A percentile compares a stretch with the other conserved stretches of the same genome.
phyloP scores from a whole-genome alignment of 2,113 vertebrate genomes.

The Scophthalmus maximus region DNA sequence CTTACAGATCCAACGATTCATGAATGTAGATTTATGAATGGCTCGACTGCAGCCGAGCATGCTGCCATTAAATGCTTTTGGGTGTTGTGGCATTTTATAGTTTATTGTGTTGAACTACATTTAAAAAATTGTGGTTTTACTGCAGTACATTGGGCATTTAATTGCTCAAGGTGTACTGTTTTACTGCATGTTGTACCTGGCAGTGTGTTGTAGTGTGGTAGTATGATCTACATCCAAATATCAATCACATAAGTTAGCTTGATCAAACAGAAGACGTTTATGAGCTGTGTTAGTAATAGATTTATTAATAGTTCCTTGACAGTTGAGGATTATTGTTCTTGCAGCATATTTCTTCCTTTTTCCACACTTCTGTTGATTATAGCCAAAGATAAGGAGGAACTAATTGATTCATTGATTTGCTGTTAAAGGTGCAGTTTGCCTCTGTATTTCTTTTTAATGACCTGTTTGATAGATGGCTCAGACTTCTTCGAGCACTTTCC shows the following conservation, averaged over 20 bases:
- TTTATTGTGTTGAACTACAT: constrained; percentile 17
- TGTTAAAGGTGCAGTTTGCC: not conserved
- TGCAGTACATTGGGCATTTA: constrained; percentile 40
- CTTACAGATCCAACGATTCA: constrained; percentile 17
- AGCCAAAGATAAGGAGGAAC: constrained; percentile 19
- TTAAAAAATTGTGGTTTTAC: constrained; percentile 45
- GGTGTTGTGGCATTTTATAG: constrained; percentile 26
- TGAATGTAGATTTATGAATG: constrained; percentile 38
- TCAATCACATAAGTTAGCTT: constrained; percentile 48
- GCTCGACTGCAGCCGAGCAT: constrained; percentile 10
- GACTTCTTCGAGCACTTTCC: constrained; percentile 15
- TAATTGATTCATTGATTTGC: constrained; percentile 39
- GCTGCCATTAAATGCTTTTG: constrained; percentile 25
- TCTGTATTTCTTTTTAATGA: constrained; percentile 40
- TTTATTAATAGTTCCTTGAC: constrained; percentile 43
- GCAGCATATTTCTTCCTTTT: constrained; percentile 33
- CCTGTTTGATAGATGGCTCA: constrained; percentile 41
- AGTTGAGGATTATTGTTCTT: constrained; percentile 27
- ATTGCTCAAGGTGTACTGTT: constrained; percentile 47
- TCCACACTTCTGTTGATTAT: constrained; percentile 29
- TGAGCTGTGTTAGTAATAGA: constrained; percentile 46
- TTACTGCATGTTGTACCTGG: constrained; percentile 43
- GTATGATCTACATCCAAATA: constrained; percentile 38
- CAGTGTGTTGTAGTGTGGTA: not conserved
- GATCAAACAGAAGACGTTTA: constrained; percentile 49